Evolutionary conservation across 2,797 vertebrate genomes (phyloP).

Genomic region (Mastacembelus armatus): DNA sequence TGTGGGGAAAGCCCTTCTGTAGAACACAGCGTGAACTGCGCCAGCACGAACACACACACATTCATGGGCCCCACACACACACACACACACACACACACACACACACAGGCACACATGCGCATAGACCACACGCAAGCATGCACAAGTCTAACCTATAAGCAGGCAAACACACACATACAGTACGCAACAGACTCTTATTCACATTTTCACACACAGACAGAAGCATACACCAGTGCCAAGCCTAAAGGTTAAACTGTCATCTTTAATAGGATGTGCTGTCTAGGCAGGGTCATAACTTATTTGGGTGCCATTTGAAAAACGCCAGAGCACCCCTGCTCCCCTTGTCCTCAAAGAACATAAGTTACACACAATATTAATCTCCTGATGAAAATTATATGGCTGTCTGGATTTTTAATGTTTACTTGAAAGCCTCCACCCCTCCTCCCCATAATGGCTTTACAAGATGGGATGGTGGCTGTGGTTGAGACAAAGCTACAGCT

Average conservation of each 20-base stretch:
- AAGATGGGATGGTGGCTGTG: constrained; percentile 60
- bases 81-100: constrained; percentile 38
- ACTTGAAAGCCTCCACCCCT: constrained; percentile 62
- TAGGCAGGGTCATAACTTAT: constrained; percentile 78
- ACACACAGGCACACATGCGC: constrained; percentile 42
- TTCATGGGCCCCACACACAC: constrained; percentile 8
- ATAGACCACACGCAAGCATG: constrained; percentile 52
- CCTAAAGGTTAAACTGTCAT: constrained; percentile 82
- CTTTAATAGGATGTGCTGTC: constrained; percentile 79
- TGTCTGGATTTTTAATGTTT: constrained; percentile 79
- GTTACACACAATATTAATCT: constrained; percentile 78
- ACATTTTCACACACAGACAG: constrained; percentile 34
- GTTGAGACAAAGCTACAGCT: constrained; percentile 47
- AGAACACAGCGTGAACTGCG: constrained; percentile 72
- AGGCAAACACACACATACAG: constrained; percentile 28
- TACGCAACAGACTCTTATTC: constrained; percentile 29
- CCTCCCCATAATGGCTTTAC: constrained; percentile 72
- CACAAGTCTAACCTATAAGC: constrained; percentile 36
- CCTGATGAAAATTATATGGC: constrained; percentile 79
- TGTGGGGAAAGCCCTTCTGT: constrained; percentile 74
- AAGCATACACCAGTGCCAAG: constrained; percentile 53
- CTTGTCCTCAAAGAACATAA: constrained; percentile 77
- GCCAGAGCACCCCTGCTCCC: constrained; percentile 55
- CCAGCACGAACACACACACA: constrained; percentile 38
- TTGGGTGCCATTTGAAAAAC: constrained; percentile 79